Evolutionary conservation across 2,113 vertebrate species (phyloP).

Genomic region (Terrapene triunguis): DNA sequence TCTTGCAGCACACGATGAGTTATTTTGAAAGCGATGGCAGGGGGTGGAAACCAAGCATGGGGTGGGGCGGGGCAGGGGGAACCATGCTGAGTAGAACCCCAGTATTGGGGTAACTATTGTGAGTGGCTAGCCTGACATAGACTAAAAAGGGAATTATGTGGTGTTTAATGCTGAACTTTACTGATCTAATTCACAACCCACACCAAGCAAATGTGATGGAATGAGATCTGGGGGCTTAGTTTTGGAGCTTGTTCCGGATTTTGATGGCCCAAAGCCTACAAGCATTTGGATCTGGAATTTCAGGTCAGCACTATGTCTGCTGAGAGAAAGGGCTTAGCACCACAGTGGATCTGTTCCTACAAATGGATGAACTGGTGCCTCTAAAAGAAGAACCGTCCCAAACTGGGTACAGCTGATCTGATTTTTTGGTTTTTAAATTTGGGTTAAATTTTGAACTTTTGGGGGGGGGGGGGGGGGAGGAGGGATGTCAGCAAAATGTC

Average conservation of each 20-base stretch:
- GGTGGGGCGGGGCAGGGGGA: constrained; percentile 60
- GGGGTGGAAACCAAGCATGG: constrained; percentile 45
- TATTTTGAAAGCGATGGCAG: constrained; percentile 61
- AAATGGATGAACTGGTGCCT: neutral
- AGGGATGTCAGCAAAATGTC: neutral
- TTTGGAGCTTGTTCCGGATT: neutral
- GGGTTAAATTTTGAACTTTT: accelerated
- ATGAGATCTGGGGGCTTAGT: constrained; percentile 51
- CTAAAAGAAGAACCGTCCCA: neutral
- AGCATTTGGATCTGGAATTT: neutral
- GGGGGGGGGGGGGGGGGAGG: no score
- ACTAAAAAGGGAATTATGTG: neutral
- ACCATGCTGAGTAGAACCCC: neutral
- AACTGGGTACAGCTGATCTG: accelerated
- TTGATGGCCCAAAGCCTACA: neutral
- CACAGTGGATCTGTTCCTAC: neutral
- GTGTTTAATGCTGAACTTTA: constrained; percentile 18
- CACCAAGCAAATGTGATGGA: constrained; percentile 47
- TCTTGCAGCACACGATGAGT: constrained; percentile 26
- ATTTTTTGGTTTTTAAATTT: accelerated
- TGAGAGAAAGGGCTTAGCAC: neutral
- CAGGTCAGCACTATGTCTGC: neutral
- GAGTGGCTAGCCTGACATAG: neutral
- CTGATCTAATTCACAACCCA: constrained; percentile 35
- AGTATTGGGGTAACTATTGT: constrained; percentile 10